Evolutionary conservation across 2,888 invertebrate species (phyloP).

Genomic region (Hydrotaea diabolus): DNA sequence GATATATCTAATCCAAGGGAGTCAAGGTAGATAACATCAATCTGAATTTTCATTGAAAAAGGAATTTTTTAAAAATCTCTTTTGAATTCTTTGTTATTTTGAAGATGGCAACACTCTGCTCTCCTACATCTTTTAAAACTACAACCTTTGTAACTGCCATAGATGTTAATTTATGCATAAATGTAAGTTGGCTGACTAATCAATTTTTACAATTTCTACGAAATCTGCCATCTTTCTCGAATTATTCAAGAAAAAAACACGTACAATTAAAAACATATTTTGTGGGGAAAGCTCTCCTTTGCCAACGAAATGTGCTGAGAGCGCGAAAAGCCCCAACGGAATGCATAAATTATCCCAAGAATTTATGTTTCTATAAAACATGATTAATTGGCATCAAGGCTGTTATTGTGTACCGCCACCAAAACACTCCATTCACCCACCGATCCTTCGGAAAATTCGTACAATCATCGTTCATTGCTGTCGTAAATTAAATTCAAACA

Average conservation of each 20-base stretch:
- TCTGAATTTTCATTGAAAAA: too few relatives aligned
- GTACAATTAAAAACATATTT: conserved; percentile 19
- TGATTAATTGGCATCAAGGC: conserved; percentile 35
- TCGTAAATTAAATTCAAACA: conserved; percentile 16
- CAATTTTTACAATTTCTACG: too few relatives aligned
- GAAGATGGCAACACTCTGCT: too few relatives aligned
- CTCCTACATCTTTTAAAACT: too few relatives aligned
- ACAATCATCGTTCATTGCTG: conserved; percentile 22
- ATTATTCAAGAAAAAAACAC: background rate
- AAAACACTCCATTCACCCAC: background rate
- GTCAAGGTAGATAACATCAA: too few relatives aligned
- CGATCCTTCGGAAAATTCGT: background rate
- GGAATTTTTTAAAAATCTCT: too few relatives aligned
- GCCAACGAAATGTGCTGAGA: background rate
- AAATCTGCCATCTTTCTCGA: too few relatives aligned
- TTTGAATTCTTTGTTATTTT: too few relatives aligned
- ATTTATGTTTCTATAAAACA: conserved; percentile 9
- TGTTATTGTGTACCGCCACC: background rate
- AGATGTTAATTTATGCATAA: too few relatives aligned
- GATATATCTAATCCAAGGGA: too few relatives aligned
- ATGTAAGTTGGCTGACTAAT: too few relatives aligned
- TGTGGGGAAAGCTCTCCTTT: background rate
- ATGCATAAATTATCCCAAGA: conserved; percentile 28
- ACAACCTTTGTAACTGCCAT: too few relatives aligned
- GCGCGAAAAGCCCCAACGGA: conserved; percentile 2